phyloP scores from a whole-genome alignment of 2,888 invertebrate genomes.

The Strigamia maritima region DNA sequence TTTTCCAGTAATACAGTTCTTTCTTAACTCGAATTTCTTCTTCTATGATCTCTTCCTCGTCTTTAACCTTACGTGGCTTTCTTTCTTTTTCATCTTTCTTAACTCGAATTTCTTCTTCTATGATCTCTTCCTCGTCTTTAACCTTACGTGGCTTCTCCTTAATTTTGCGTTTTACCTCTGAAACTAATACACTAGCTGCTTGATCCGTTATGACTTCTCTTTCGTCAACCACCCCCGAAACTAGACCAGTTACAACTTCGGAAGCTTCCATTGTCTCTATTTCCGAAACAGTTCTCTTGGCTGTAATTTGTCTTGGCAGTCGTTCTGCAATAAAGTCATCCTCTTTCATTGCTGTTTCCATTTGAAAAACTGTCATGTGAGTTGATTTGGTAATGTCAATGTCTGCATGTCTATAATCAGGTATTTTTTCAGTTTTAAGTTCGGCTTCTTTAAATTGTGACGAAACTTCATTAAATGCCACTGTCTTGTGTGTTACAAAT shows the following conservation, averaged over 20 bases:
- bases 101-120: no score
- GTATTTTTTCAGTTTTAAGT: slow-evolving; percentile 41
- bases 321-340: slow-evolving; percentile 38
- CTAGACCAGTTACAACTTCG: slow-evolving; percentile 38
- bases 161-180: slow-evolving; percentile 42
- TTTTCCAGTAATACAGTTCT: no score
- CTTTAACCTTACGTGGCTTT: no score
- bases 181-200: neutral
- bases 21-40: no score
- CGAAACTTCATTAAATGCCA: slow-evolving; percentile 31
- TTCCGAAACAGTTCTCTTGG: slow-evolving; percentile 40
- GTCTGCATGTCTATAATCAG: slow-evolving; percentile 41
- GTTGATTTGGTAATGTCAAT: slow-evolving; percentile 58
- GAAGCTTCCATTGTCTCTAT: slow-evolving; percentile 40
- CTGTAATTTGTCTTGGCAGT: slow-evolving; percentile 39
- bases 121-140: slow-evolving; percentile 20
- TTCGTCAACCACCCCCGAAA: slow-evolving; percentile 17
- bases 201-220: neutral
- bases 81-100: no score
- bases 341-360: slow-evolving; percentile 63
- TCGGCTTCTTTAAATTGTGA: slow-evolving; percentile 43
- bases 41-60: no score
- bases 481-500: slow-evolving; percentile 23
- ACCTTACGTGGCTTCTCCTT: slow-evolving; percentile 41
- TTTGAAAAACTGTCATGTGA: slow-evolving; percentile 63